Percentiles rank a stretch among this genome's conserved stretches.
Conservation (phyloP, 2,797 vertebrate species). For the Simalia tracyae region DNA sequence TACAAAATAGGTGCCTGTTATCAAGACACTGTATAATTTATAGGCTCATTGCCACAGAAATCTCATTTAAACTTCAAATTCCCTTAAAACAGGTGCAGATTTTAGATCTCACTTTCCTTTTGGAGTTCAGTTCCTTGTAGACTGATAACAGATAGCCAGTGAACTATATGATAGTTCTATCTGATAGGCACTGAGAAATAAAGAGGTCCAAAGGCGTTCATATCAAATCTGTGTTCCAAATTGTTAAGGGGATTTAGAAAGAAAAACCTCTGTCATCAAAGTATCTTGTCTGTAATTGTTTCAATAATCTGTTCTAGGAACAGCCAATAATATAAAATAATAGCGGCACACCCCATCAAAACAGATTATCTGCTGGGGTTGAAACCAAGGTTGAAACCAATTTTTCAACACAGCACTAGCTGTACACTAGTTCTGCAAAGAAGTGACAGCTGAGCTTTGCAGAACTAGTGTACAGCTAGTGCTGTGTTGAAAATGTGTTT, state of each 20-base stretch:
- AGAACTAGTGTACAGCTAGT: not conserved
- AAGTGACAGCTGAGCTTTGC: not conserved
- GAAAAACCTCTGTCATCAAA: not conserved
- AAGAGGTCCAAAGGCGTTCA: not conserved
- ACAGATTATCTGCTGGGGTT: not conserved
- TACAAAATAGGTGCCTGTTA: not conserved
- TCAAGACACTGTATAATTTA: not conserved
- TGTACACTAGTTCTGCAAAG: not conserved
- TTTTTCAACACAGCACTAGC: not conserved
- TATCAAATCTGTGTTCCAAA: not conserved
- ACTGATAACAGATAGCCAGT: not conserved
- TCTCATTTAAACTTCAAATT: not conserved
- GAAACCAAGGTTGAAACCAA: not conserved
- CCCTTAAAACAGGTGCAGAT: not conserved
- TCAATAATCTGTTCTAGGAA: not conserved
- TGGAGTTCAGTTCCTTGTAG: not conserved
- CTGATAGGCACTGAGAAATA: not conserved
- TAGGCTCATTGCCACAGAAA: not conserved
- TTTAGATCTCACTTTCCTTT: not conserved
- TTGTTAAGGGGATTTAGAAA: not conserved
- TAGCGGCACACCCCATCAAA: not conserved
- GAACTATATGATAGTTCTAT: not conserved
- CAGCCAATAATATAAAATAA: not conserved
- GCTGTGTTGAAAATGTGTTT: not conserved
- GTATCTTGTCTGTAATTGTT: not conserved